A percentile compares a stretch with the other conserved stretches of the same genome.
phyloP scores from a whole-genome alignment of 2,797 vertebrate genomes.

The Nannoperca obscura region DNA sequence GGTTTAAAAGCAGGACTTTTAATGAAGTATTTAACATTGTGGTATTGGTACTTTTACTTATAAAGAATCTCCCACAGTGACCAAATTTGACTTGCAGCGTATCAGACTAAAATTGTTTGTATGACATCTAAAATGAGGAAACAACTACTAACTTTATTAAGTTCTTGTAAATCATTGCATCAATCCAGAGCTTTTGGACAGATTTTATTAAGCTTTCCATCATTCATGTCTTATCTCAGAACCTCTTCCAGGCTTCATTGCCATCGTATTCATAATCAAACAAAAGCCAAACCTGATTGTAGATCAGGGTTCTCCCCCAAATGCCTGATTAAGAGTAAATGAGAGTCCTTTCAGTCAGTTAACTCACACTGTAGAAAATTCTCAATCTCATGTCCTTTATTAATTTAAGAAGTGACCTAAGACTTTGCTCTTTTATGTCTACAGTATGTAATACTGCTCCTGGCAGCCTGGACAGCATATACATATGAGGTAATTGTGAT shows the following conservation, averaged over 20 bases:
- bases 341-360: slow-evolving; percentile 26
- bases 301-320: not conserved
- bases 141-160: not conserved
- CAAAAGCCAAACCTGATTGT: not conserved
- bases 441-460: slow-evolving; percentile 25
- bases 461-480: slow-evolving; percentile 34
- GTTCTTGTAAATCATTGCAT: not conserved
- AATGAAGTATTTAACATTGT: not conserved
- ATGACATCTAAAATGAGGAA: not conserved
- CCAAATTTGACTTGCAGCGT: not conserved
- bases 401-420: slow-evolving; percentile 57
- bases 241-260: not conserved
- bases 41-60: not conserved
- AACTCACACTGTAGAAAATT: slow-evolving; percentile 44
- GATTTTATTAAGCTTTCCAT: not conserved
- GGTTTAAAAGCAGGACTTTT: not conserved
- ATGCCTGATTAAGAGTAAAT: slow-evolving; percentile 23
- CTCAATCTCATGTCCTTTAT: slow-evolving; percentile 39
- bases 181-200: not conserved
- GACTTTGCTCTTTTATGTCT: slow-evolving; percentile 53
- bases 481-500: slow-evolving; percentile 69
- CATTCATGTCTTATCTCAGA: not conserved
- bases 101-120: not conserved
- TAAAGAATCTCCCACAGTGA: too few relatives aligned
- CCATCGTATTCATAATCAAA: slow-evolving; percentile 14